Base-by-base conservation (phyloP, 2,888 invertebrate species). In the Baccha elongata region DNA sequence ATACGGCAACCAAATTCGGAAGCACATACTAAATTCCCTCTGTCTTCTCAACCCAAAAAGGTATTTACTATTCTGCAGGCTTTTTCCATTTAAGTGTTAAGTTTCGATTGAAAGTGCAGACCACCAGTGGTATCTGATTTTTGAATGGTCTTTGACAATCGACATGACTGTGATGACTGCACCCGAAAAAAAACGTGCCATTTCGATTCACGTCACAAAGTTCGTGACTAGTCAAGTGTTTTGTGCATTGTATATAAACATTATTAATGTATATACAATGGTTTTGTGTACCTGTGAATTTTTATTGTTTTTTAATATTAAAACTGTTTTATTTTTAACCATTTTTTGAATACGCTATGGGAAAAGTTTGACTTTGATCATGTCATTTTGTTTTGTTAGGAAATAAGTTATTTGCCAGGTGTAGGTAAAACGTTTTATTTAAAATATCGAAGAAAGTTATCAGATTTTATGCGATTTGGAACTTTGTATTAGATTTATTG, bases 11-110 rank as follows among this genome's bases (percentile, higher is more conserved):
- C 55, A 37, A 48, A 37, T 37, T 68, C 37, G 52, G 52, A 53
- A 37, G 67, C n/a, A 10, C 15, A 8, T 32, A 32, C 29, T 8
- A 32, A 32, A 5, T 23, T 23, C 21, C 55, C 75, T 58, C 46
- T 48, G 37, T 15, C 35, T 32, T 52, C 32, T 11, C 17, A 42
- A 44, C 32, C 11, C 13, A 11, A 29, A 60, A 29, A 52, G 37
- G 42, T 52, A 73, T 64, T 83, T 78, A 58, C 83, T 83, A 83
- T 78, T 78, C 83, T 68, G 62, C 62, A 72, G 67, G 68, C 42
- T 48, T 71, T 62, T 62, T 60, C 65, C 65, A 75, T 75, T 67
- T 75, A 35, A 75, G 62, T 67, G 40, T 40, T 23, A 11, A 55
- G n/a, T 23, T 55, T 46, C 8, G 50, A 48, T 79, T 26, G 76